Evolutionary conservation across 2,888 invertebrate species (phyloP), one percentile per base, ranked within the genome.

Genomic region (Idaea aversata): DNA sequence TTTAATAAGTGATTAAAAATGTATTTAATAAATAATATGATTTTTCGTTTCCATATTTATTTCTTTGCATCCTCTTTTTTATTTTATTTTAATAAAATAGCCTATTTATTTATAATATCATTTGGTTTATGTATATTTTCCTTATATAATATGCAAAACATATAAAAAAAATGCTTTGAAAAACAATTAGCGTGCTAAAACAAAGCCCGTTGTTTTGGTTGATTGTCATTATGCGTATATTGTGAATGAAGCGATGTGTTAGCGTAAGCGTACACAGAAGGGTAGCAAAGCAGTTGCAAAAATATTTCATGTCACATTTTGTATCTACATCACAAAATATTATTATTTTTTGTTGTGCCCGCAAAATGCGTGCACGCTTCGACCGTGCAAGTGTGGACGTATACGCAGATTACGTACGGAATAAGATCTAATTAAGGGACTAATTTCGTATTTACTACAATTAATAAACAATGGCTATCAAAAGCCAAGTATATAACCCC

Each of bases 251-350:
- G 59, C 59, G 72, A 63, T 74, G 77, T 47, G 47, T 47, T 13
- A 47, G 47, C 47, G 47, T 4, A 10, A 47, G 47, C 47, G 47
- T 47, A 80, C 76, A 78, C 70, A 72, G 69, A 74, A 78, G 76
- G 76, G 67, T 73, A 80, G 83, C 82, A 77, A 85, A 87, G 86
- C 86, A 68, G 66, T 75, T 77, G 67, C 65, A 75, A 82, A 85
- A 79, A 83, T 81, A 77, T 80, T 84, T 85, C 86, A 78, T 61
- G 69, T 81, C 79, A 78, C 72, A 59, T 65, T 13, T 62, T 57
- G 1, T 34, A 0, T 34, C 4, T 10, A 47, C 47, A 7, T 47
- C 47, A 47, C 0, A 2, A 47, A 47, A 47, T 10, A 10, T 47
- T 47, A 10, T 0, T 10, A 47, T 10, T 47, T 3, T 25, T 25